Evolutionary conservation across 1,140 invertebrate genomes (phyloP).

Genomic region (Anadara kagoshimensis): DNA sequence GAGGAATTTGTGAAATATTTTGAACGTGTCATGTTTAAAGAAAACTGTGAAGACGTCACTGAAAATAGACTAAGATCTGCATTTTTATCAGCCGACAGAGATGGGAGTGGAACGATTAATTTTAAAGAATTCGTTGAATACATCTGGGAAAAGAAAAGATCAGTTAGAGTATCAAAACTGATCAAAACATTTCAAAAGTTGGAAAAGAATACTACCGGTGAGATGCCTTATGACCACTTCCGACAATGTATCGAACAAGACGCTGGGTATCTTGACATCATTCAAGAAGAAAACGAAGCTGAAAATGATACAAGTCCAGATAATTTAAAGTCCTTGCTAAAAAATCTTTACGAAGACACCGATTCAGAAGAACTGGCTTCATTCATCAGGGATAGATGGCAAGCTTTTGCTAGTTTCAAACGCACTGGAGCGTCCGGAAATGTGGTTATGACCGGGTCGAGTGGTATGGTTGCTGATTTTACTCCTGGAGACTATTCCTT

Average conservation of each 20-base stretch:
- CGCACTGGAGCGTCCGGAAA: slow-evolving; percentile 8
- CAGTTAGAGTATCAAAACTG: slow-evolving; percentile 12
- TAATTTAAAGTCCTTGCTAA: not conserved
- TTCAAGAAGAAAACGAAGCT: not conserved
- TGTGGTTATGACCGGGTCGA: slow-evolving; percentile 33
- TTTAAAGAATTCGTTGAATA: slow-evolving; percentile 44
- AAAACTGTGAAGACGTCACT: slow-evolving; percentile 7
- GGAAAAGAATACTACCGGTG: not conserved
- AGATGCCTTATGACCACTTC: slow-evolving; percentile 18
- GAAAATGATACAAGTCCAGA: not conserved
- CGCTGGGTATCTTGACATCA: slow-evolving; percentile 12
- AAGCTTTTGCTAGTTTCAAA: slow-evolving; percentile 25
- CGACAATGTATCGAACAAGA: not conserved
- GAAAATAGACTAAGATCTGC: slow-evolving; percentile 16
- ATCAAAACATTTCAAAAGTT: slow-evolving; percentile 11
- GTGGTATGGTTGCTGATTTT: slow-evolving; percentile 38
- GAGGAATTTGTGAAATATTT: slow-evolving; percentile 39
- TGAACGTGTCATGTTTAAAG: slow-evolving; percentile 22
- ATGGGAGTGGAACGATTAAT: slow-evolving; percentile 32
- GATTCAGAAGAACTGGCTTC: slow-evolving; percentile 10
- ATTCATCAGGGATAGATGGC: slow-evolving; percentile 20
- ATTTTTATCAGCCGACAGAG: slow-evolving; percentile 37
- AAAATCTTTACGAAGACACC: slow-evolving; percentile 5
- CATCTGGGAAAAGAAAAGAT: slow-evolving; percentile 29
- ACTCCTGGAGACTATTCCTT: slow-evolving; percentile 41